phyloP scores from a whole-genome alignment of 2,113 vertebrate genomes.

The Tetrax tetrax region DNA sequence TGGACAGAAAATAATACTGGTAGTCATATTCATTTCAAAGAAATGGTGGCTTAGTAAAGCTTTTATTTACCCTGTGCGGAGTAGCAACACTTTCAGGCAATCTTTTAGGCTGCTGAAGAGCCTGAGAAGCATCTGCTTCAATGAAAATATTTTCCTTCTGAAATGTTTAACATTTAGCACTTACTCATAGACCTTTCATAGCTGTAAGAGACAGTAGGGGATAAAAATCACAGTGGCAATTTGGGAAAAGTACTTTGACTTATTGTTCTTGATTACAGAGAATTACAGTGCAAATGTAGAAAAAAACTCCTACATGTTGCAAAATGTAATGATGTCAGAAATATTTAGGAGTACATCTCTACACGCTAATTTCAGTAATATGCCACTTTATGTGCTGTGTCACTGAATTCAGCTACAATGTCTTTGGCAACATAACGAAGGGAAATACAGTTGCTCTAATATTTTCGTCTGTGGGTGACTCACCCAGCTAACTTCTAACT shows the following conservation, averaged over 20 bases:
- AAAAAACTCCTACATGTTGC: neutral
- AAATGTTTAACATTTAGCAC: neutral
- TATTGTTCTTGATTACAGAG: neutral
- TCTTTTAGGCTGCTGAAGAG: neutral
- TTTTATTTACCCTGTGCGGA: neutral
- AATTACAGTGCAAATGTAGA: neutral
- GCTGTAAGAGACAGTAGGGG: neutral
- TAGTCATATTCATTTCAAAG: neutral
- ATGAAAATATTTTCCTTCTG: conserved; percentile 41
- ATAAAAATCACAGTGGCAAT: neutral
- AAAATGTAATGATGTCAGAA: neutral
- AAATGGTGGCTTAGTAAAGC: neutral
- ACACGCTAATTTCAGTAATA: neutral
- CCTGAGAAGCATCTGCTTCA: neutral
- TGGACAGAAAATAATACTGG: neutral
- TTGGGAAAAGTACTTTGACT: neutral
- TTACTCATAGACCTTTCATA: neutral
- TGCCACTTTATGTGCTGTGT: neutral
- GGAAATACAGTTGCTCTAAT: neutral
- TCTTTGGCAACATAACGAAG: neutral
- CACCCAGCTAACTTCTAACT: neutral
- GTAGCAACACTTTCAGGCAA: neutral
- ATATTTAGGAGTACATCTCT: neutral
- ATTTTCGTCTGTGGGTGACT: neutral
- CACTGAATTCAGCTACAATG: neutral